A percentile compares a stretch with the other conserved stretches of the same genome.
These are phyloP conservation scores for Nasonia giraulti DNA, from an alignment of 1,140 invertebrate genomes.

Conservation along the genomic window DNA sequence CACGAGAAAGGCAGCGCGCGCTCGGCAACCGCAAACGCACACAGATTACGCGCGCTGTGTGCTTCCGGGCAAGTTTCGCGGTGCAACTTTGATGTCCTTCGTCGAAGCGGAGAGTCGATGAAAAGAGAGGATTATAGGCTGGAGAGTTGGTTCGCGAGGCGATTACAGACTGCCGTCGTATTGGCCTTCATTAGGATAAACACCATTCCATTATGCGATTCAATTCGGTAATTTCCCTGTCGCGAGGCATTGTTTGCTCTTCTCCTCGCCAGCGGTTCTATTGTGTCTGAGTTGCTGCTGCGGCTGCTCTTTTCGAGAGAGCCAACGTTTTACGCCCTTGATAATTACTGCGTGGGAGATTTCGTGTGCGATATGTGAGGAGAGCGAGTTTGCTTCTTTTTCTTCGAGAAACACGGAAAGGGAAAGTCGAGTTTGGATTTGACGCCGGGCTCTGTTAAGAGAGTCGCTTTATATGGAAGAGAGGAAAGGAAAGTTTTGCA, in stretches of 20 bases:
- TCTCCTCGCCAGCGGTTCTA: background rate
- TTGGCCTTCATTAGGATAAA: conserved; percentile 16
- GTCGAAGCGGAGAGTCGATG: background rate
- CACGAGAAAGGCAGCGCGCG: background rate
- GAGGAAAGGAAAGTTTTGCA: background rate
- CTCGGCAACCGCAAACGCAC: background rate
- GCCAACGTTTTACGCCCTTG: background rate
- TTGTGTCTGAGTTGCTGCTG: background rate
- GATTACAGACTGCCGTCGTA: background rate
- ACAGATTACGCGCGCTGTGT: background rate
- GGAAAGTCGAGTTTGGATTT: background rate
- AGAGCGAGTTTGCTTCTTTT: background rate
- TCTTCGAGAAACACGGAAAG: background rate
- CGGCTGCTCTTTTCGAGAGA: background rate
- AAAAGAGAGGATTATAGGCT: no score
- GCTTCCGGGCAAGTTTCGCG: background rate
- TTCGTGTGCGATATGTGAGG: background rate
- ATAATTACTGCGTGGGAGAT: conserved; percentile 4
- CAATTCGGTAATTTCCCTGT: background rate
- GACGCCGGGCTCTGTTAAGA: background rate
- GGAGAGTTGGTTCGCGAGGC: background rate
- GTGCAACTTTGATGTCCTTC: background rate
- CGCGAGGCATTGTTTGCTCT: background rate
- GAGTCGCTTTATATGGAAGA: background rate
- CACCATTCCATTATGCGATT: background rate